phyloP scores from a whole-genome alignment of 2,113 vertebrate species.

The Nothobranchius kuhntae region DNA sequence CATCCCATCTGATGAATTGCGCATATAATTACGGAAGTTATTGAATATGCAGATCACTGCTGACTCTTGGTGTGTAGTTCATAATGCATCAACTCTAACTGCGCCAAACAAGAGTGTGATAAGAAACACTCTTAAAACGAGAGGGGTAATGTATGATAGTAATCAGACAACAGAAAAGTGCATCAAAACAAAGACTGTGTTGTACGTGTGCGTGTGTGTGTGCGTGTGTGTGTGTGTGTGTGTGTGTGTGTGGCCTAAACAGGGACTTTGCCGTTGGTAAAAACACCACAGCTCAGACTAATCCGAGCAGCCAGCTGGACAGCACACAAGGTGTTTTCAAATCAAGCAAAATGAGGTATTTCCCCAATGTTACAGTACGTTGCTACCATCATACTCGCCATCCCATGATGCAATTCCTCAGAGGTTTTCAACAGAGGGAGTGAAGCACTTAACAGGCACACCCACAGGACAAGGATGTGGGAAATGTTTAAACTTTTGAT shows the following conservation, averaged over 20 bases:
- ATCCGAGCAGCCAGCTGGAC: conserved; percentile 38
- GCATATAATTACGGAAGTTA: conserved; percentile 85
- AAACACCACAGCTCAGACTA: conserved; percentile 23
- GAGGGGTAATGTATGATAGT: conserved; percentile 71
- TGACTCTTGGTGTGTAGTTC: conserved; percentile 78
- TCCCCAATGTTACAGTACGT: conserved; percentile 66
- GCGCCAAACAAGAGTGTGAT: conserved; percentile 77
- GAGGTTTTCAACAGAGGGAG: conserved; percentile 58
- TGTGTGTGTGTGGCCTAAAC: conserved; percentile 23
- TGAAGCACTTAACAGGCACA: conserved; percentile 70
- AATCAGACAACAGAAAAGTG: conserved; percentile 70
- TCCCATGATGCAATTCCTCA: conserved; percentile 67
- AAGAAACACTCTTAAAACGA: conserved; percentile 76
- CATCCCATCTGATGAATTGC: conserved; percentile 85
- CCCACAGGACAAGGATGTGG: conserved; percentile 60
- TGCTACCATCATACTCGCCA: conserved; percentile 60
- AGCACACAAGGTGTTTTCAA: conserved; percentile 66
- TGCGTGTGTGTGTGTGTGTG: conserved; percentile 21
- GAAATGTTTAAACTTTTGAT: conserved; percentile 68
- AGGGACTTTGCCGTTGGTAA: conserved; percentile 32
- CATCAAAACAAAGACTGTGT: conserved; percentile 68
- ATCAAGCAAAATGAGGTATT: conserved; percentile 71
- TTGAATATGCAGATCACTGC: conserved; percentile 84
- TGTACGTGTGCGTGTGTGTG: conserved; percentile 27
- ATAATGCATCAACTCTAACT: conserved; percentile 78